These are phyloP conservation scores for Leptestheria dahalacensis DNA, from an alignment of 1,140 invertebrate species.

Conservation along the genomic window DNA sequence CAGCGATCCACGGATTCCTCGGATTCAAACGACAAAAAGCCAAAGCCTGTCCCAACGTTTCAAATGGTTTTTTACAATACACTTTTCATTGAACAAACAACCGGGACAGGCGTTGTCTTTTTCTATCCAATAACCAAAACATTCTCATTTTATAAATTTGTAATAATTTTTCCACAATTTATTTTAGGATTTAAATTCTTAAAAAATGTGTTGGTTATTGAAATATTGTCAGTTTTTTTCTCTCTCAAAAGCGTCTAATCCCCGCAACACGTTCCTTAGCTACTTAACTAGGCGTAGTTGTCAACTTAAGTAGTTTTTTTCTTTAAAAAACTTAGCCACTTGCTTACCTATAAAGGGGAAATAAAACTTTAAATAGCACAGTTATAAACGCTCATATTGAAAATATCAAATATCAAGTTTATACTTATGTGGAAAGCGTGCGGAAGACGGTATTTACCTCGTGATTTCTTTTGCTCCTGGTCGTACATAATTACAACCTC, in stretches of 20 bases:
- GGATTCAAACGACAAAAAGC: conserved; percentile 92
- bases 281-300: neutral
- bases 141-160: neutral
- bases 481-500: conserved; percentile 97
- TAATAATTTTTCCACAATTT: neutral
- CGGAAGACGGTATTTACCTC: conserved; percentile 47
- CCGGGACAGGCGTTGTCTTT: conserved; percentile 2
- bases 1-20: conserved; percentile 88
- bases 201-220: neutral
- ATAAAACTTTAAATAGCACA: neutral
- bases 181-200: neutral
- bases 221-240: no score
- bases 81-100: neutral
- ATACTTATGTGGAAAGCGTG: no score
- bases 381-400: neutral
- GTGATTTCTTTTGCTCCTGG: conserved; percentile 90
- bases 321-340: neutral
- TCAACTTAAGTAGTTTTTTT: neutral
- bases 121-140: neutral
- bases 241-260: no score
- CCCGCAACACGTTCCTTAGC: neutral
- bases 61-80: neutral
- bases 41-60: conserved; percentile 55
- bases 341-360: neutral
- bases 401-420: neutral